Base-by-base conservation (phyloP, 2,797 vertebrate genomes). In the Eulemur mongoz region DNA sequence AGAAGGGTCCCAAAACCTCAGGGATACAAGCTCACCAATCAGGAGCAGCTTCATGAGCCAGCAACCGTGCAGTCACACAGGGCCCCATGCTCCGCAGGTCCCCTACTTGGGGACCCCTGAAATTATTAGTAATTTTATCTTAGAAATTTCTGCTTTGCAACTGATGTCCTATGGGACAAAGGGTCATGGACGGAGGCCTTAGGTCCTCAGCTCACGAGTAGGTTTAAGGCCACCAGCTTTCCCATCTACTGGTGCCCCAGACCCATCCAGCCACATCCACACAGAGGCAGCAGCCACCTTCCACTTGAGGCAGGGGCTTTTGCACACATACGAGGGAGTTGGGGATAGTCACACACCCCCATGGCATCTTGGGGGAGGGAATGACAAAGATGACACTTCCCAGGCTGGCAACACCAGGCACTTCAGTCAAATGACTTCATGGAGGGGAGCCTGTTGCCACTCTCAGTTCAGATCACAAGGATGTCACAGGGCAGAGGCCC, bases 221-320 rank as follows among this genome's bases (percentile, higher is more conserved):
- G 22, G 1, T 11, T 79, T 61, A 32, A 15, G 14, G 14, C 9
- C 32, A 1, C 17, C 50, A 7, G 32, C 13, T 23, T 57, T 25
- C 22, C 23, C 2, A 43, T 5, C 1, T 12, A 12, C n/a, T 52
- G 30, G 38, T 48, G 1, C 20, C 6, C n/a, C 12, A 80, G n/a
- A 10, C 4, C n/a, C 4, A 7, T 12, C 3, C 8, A 67, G n/a
- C 6, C 12, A 45, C 0, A 1, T 23, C 23, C 43, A 63, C 20
- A 7, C 12, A 52, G 35, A 2, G 13, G 35, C 1, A n/a, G 57
- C 45, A 40, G 13, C 25, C 25, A 30, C 2, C 1, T 5, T 20
- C 1, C 22, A 40, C 20, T 81, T 15, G 4, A 4, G 15, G 30
- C 2, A 18, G 12, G 4, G 14, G 75, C 0, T 0, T 30, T 2